Base-by-base conservation (phyloP, 2,797 vertebrate genomes). In the Pseudochromis fuscus region DNA sequence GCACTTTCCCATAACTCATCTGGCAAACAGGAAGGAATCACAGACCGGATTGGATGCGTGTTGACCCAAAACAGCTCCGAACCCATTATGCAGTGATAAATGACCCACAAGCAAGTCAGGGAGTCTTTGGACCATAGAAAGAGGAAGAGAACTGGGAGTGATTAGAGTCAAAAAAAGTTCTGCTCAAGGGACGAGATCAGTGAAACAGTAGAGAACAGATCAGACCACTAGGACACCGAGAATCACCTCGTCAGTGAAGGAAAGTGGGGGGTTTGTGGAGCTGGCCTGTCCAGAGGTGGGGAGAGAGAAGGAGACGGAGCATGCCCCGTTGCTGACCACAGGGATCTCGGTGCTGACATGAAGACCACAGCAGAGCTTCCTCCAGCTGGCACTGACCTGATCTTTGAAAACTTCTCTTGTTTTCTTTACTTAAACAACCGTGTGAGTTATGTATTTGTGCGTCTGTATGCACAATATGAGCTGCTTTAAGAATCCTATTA, bases 51-150 rank as follows among this genome's bases (percentile, higher is more conserved):
- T 81, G 69, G 42, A 88, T 77, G 65, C 23, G 28, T 85, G 79
- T 77, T 82, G 85, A 90, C 83, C 84, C 77, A 86, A 89, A 90
- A 88, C 84, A 86, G 77, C 75, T 83, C 72, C 72, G 59, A 56
- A 72, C 87, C 83, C 79, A 89, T 92, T 89, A 90, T 72, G 64
- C 53, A 68, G 80, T 88, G 88, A 93, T 89, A 86, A 88, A 90
- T 89, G 84, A 84, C 83, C 82, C 77, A 75, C 62, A 53, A 70
- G 73, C 65, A 66, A 85, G 75, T 85, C 75, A 56, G 73, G 33
- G 65, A 89, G 70, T 82, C 74, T 88, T 79, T 75, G 73, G 72
- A 84, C 51, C 72, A 69, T 50, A 78, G 60, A 65, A 55, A 67
- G 55, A 77, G 72, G 72, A 79, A 76, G 67, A 79, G 79, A 72